Percentiles rank a stretch among this genome's conserved stretches.
Evolutionary conservation across 37 sponge, comb jelly and placozoan species (phyloP).

Genomic region (Trichoplax adhaerens): DNA sequence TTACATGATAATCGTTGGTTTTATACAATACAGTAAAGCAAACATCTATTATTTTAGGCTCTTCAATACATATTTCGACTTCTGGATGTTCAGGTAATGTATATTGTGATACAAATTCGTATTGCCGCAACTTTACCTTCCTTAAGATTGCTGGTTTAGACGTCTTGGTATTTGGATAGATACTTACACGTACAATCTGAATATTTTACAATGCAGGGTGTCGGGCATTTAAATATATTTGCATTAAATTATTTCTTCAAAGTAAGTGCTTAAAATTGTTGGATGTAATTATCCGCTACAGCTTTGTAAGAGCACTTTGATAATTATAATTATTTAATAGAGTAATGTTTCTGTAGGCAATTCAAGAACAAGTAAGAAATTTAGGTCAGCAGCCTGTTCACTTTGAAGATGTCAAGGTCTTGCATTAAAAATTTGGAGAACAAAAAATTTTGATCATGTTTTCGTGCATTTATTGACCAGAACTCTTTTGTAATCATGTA

Average conservation of each 20-base stretch:
- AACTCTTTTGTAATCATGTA: conserved; percentile 8
- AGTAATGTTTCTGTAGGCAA: not conserved
- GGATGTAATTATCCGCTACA: too few relatives aligned
- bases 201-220: conserved; percentile 1
- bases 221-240: conserved; percentile 58
- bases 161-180: too few relatives aligned
- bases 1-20: too few relatives aligned
- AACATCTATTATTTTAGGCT: not conserved
- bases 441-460: not conserved
- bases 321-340: too few relatives aligned
- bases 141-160: too few relatives aligned
- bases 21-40: too few relatives aligned
- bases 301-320: too few relatives aligned
- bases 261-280: not conserved
- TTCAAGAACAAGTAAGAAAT: not conserved
- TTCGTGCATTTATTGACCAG: too few relatives aligned
- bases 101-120: too few relatives aligned
- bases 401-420: conserved; percentile 68
- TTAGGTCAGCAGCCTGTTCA: not conserved
- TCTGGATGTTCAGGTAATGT: conserved; percentile 41
- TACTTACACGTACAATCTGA: too few relatives aligned
- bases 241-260: conserved; percentile 81
- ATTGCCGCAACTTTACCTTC: too few relatives aligned
- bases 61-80: conserved; percentile 88
- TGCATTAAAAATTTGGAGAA: not conserved